phyloP scores from a whole-genome alignment of 2,797 vertebrate genomes.

The Rhabdomys pumilio region DNA sequence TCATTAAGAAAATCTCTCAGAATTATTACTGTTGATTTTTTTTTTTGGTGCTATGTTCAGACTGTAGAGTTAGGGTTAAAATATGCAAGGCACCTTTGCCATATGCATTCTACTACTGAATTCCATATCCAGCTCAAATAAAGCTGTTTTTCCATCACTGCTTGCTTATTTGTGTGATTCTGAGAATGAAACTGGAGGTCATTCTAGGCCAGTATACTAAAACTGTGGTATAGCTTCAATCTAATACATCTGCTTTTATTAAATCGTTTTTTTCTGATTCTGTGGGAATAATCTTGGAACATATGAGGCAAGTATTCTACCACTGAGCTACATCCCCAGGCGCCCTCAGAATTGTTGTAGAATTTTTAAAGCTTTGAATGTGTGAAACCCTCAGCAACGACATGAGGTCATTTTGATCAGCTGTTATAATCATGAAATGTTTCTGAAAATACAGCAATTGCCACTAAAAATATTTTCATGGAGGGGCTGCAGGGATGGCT shows the following conservation, averaged over 20 bases:
- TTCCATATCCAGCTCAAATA: neutral
- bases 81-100: neutral
- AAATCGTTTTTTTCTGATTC: neutral
- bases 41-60: neutral
- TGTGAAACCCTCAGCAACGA: slow-evolving; percentile 8
- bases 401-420: slow-evolving; percentile 34
- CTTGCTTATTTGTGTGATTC: neutral
- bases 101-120: neutral
- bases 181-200: neutral
- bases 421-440: slow-evolving; percentile 6
- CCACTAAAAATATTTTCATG: slow-evolving; percentile 19
- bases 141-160: neutral
- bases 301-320: neutral
- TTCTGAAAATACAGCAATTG: slow-evolving; percentile 11
- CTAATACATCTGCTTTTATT: neutral
- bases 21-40: neutral
- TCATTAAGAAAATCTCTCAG: neutral
- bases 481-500: neutral
- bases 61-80: neutral
- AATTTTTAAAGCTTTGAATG: slow-evolving; percentile 25
- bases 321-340: neutral
- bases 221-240: neutral
- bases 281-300: neutral
- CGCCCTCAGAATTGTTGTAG: slow-evolving; percentile 12
- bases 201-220: neutral